Conservation (phyloP, 2,113 vertebrate genomes). For the Ammodramus savannarum region DNA sequence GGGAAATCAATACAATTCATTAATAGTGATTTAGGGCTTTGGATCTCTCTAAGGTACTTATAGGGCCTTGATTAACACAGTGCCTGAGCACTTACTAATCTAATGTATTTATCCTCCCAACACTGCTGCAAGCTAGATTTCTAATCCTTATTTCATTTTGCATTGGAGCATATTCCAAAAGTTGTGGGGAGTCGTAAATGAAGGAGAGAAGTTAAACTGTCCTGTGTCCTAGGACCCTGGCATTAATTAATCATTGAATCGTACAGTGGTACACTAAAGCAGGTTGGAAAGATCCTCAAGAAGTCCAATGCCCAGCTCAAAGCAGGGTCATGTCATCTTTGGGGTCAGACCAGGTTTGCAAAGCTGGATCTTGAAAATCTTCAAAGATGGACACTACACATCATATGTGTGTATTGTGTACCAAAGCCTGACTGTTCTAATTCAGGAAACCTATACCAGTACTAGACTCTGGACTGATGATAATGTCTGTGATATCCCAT, state of each 20-base stretch:
- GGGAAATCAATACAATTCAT: slow-evolving; percentile 48
- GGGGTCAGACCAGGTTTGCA: neutral
- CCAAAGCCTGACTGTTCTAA: neutral
- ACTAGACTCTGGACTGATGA: neutral
- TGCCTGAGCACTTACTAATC: neutral
- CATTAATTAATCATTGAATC: neutral
- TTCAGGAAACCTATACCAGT: neutral
- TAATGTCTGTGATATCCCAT: neutral
- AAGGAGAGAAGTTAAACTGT: neutral
- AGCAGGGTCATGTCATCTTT: neutral
- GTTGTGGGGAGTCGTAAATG: neutral
- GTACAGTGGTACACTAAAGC: neutral
- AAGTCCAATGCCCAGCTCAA: neutral
- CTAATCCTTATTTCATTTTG: slow-evolving; percentile 31
- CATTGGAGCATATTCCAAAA: neutral
- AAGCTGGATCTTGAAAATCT: neutral
- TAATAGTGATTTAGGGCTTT: slow-evolving; percentile 28
- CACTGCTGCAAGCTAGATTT: neutral
- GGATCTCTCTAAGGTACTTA: slow-evolving; percentile 10
- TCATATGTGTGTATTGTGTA: neutral
- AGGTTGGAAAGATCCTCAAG: neutral
- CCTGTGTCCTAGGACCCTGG: neutral
- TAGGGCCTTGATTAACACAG: neutral
- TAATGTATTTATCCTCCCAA: slow-evolving; percentile 29
- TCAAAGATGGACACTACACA: neutral